phyloP scores from a whole-genome alignment of 2,113 vertebrate species.

The Sander vitreus region DNA sequence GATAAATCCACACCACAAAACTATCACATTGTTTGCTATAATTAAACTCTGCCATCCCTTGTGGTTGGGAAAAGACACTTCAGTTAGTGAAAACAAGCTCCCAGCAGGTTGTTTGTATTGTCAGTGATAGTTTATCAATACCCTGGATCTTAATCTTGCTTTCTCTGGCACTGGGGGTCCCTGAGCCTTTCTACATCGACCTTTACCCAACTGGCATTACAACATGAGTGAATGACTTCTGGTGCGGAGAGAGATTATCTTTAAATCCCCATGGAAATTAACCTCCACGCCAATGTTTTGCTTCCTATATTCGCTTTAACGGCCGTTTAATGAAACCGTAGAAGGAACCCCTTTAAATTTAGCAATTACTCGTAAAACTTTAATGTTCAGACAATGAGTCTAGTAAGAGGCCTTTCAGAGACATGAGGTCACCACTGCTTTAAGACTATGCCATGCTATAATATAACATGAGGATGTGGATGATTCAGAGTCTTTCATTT shows the following conservation, averaged over 20 bases:
- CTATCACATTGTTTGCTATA: constrained; percentile 72
- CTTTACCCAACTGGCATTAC: constrained; percentile 69
- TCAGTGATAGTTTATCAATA: constrained; percentile 80
- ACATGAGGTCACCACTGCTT: constrained; percentile 47
- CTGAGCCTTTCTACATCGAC: constrained; percentile 70
- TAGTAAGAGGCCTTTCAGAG: constrained; percentile 22
- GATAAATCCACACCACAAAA: constrained; percentile 62
- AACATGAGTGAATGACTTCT: constrained; percentile 73
- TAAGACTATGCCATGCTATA: constrained; percentile 5
- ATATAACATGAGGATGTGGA: constrained; percentile 12
- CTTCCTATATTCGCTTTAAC: constrained; percentile 68
- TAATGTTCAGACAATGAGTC: constrained; percentile 60
- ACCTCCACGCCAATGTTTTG: constrained; percentile 73
- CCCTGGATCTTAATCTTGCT: constrained; percentile 76
- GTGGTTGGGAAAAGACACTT: constrained; percentile 60
- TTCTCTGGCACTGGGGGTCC: constrained; percentile 36
- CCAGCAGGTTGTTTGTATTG: constrained; percentile 69
- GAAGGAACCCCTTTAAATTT: constrained; percentile 71
- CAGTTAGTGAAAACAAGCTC: constrained; percentile 55
- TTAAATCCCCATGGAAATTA: constrained; percentile 83
- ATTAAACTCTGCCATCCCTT: constrained; percentile 74
- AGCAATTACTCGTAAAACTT: constrained; percentile 74
- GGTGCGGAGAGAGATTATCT: constrained; percentile 71
- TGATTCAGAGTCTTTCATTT: constrained; percentile 34
- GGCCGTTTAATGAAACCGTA: constrained; percentile 78